A percentile compares a stretch with the other conserved stretches of the same genome.
Evolutionary conservation across 2,888 invertebrate genomes (phyloP).

Genomic region (Masnerella sp.): DNA sequence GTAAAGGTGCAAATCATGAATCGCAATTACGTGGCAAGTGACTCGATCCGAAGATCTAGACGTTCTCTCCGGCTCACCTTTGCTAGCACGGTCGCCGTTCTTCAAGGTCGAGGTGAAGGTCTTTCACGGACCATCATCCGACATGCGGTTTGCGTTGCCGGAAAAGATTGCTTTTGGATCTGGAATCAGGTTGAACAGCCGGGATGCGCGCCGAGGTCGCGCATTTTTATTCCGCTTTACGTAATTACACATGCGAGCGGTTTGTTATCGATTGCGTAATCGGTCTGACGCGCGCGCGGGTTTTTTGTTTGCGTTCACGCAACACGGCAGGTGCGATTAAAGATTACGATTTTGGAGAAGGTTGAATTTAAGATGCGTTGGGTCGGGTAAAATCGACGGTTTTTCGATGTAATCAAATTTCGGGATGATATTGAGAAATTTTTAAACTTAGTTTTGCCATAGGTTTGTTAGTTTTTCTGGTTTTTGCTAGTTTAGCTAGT

Average conservation of each 20-base stretch:
- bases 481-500: too few relatives aligned
- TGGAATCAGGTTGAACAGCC: slow-evolving; percentile 6
- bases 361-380: slow-evolving; percentile 25
- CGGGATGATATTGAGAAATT: too few relatives aligned
- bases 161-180: slow-evolving; percentile 39
- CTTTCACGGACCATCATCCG: slow-evolving; percentile 64
- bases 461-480: too few relatives aligned
- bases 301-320: neutral
- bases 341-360: slow-evolving; percentile 30
- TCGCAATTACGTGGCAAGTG: slow-evolving; percentile 65
- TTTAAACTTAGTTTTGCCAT: too few relatives aligned
- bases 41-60: slow-evolving; percentile 58
- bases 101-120: slow-evolving; percentile 73
- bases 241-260: slow-evolving; percentile 8
- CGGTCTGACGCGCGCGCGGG: neutral
- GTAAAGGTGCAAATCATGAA: slow-evolving; percentile 70
- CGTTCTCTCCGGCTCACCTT: slow-evolving; percentile 67
- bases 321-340: slow-evolving; percentile 26
- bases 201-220: neutral
- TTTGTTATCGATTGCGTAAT: slow-evolving; percentile 24
- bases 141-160: slow-evolving; percentile 64
- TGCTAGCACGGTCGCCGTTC: slow-evolving; percentile 70
- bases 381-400: too few relatives aligned
- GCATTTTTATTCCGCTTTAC: slow-evolving; percentile 12
- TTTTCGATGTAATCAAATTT: too few relatives aligned